phyloP scores from a whole-genome alignment of 2,797 vertebrate genomes.

The Acrossocheilus fasciatus region DNA sequence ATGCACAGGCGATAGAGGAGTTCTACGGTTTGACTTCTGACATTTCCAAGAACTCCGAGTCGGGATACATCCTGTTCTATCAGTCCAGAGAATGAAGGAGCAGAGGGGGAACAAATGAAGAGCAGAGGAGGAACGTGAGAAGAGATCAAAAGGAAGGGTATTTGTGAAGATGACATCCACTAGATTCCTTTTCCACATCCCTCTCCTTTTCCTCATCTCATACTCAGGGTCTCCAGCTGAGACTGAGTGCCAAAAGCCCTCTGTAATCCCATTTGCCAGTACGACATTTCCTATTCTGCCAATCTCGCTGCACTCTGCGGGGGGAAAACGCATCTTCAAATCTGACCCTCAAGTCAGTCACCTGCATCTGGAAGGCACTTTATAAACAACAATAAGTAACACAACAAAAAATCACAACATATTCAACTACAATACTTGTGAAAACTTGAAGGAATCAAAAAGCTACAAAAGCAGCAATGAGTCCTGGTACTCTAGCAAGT shows the following conservation, averaged over 20 bases:
- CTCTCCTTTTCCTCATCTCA: conserved; percentile 29
- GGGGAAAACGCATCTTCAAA: conserved; percentile 22
- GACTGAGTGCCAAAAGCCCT: conserved; percentile 71
- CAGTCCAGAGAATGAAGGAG: conserved; percentile 93
- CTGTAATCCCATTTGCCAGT: conserved; percentile 57
- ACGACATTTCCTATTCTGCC: conserved; percentile 47
- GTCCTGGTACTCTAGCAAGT: neutral
- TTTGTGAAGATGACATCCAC: conserved; percentile 48
- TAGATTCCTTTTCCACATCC: conserved; percentile 52
- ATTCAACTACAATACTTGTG: conserved; percentile 15
- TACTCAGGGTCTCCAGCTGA: conserved; percentile 61
- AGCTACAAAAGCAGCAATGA: conserved; percentile 10
- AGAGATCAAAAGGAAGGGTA: conserved; percentile 5
- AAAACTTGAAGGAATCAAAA: conserved; percentile 47
- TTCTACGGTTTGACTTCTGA: conserved; percentile 99
- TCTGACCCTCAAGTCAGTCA: conserved; percentile 64
- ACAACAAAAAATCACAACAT: conserved; percentile 33
- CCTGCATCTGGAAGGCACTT: conserved; percentile 85
- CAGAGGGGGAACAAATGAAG: conserved; percentile 49
- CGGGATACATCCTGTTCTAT: conserved; percentile 99
- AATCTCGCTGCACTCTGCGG: conserved; percentile 47
- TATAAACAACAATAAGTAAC: conserved; percentile 68
- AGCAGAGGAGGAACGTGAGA: neutral
- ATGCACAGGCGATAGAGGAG: conserved; percentile 99
- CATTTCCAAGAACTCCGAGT: conserved; percentile 99